These are phyloP conservation scores for Odontocolon sp. DNA, from an alignment of 2,888 invertebrate genomes.

Conservation along the genomic window DNA sequence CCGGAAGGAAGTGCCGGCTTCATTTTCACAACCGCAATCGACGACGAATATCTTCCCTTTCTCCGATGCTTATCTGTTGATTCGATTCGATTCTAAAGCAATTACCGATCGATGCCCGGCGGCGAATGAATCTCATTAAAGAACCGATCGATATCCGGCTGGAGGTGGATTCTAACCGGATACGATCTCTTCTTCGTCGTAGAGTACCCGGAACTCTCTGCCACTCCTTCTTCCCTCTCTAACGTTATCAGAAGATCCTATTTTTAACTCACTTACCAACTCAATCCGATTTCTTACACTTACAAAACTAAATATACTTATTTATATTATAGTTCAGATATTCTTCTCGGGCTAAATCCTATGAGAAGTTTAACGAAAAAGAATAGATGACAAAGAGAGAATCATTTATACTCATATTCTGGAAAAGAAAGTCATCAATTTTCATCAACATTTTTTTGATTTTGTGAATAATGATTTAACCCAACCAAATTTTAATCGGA, in stretches of 20 bases:
- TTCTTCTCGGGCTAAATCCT: too few relatives aligned
- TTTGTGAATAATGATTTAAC: too few relatives aligned
- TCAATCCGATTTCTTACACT: not conserved
- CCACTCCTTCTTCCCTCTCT: conserved; percentile 5
- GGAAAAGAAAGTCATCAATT: too few relatives aligned
- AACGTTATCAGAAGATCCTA: conserved; percentile 4
- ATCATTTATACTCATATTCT: too few relatives aligned
- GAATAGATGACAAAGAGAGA: too few relatives aligned
- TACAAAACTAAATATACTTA: too few relatives aligned
- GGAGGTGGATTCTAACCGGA: conserved; percentile 47
- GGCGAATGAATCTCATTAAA: conserved; percentile 66
- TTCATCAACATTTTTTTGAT: too few relatives aligned
- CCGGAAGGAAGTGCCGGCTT: conserved; percentile 31
- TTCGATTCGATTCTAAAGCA: conserved; percentile 63
- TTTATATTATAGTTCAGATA: not conserved
- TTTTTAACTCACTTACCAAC: conserved; percentile 23
- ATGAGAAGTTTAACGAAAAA: too few relatives aligned
- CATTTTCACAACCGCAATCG: conserved; percentile 3
- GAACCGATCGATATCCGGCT: conserved; percentile 63
- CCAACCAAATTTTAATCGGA: too few relatives aligned
- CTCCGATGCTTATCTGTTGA: conserved; percentile 61
- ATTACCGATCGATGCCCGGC: conserved; percentile 60
- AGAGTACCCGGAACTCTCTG: conserved; percentile 36
- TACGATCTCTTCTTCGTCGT: conserved; percentile 49
- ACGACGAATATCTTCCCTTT: conserved; percentile 5